A percentile compares a stretch with the other conserved stretches of the same genome.
These are phyloP conservation scores for Marcusenius ussheri DNA, from an alignment of 2,113 vertebrate genomes.

Conservation along the genomic window DNA sequence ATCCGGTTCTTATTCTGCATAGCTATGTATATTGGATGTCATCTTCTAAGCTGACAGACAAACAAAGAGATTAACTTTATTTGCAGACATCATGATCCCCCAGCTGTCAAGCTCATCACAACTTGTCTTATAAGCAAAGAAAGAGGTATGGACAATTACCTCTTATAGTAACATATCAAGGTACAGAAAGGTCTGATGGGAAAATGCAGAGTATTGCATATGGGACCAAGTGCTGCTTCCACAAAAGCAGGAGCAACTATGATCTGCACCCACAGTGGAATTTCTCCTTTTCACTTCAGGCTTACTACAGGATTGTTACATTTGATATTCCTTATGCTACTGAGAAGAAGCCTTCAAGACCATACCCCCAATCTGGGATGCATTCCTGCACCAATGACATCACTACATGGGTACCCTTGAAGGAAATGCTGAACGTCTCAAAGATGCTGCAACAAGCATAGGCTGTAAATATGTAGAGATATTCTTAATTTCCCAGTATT, in stretches of 20 bases:
- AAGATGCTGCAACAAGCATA: neutral
- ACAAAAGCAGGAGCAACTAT: neutral
- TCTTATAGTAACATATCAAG: neutral
- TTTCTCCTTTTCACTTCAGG: neutral
- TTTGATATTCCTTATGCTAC: neutral
- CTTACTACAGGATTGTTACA: neutral
- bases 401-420: slow-evolving; percentile 19
- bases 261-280: slow-evolving; percentile 14
- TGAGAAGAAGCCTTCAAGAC: neutral
- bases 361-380: slow-evolving; percentile 40
- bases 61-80: neutral
- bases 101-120: neutral
- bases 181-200: neutral
- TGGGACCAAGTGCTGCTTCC: neutral
- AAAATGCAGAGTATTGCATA: neutral
- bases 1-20: neutral
- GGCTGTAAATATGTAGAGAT: neutral
- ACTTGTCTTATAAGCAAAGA: neutral
- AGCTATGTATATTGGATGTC: neutral
- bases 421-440: neutral
- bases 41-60: neutral
- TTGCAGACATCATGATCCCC: neutral
- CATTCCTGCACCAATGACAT: slow-evolving; percentile 43
- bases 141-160: neutral
- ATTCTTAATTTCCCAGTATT: neutral